Evolutionary conservation across 35 echinoderm and acorn worm species (phyloP), one percentile per base, ranked within the genome.

Genomic region (Apostichopus japonicus): DNA sequence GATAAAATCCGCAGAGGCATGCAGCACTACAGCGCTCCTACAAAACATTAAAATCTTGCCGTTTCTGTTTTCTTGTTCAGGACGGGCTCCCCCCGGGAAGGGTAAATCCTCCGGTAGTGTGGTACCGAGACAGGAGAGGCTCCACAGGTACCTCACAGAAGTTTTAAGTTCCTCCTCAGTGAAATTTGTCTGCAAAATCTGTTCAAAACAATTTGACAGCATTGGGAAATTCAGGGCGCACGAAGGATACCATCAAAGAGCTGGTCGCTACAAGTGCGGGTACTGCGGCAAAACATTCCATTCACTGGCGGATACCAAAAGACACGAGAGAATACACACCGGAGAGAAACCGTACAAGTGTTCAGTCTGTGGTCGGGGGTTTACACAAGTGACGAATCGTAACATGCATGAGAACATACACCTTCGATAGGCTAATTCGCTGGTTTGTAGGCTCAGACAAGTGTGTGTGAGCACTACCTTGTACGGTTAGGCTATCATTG

Each of bases 341-440:
- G 91, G 91, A 17, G 77, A 92, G 56, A 92, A 70, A 65, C 91
- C 91, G 5, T 81, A 92, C 91, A 82, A 63, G 16, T 92, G 91
- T 51, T 54, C 27, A 19, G 24, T 83, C 14, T 92, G 91, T 65
- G 91, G 78, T 23, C 77, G 80, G 5, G 80, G 91, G 55, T 92
- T 92, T 56, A 70, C 52, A 7, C 77, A 81, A 55, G n/a, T 58
- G 22, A 24, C 81, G 21, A 58, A 84, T 24, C 56, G 81, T 58
- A 84, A 84, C 16, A 84, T 59, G 53, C 81, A 84, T 7, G 53
- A 84, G 56, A 55, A 21, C 23, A 84, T 84, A 21, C 81, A 84
- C 56, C 61, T 57, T 59, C 54, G 89, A 3, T 77, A 91, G 23
- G n/a, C 54, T 79, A 54, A 21, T 70, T 44, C 2, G 33, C 33